Percentiles rank a stretch among this genome's conserved stretches.
phyloP scores from a whole-genome alignment of 2,888 invertebrate species.

The Perdita meconis region DNA sequence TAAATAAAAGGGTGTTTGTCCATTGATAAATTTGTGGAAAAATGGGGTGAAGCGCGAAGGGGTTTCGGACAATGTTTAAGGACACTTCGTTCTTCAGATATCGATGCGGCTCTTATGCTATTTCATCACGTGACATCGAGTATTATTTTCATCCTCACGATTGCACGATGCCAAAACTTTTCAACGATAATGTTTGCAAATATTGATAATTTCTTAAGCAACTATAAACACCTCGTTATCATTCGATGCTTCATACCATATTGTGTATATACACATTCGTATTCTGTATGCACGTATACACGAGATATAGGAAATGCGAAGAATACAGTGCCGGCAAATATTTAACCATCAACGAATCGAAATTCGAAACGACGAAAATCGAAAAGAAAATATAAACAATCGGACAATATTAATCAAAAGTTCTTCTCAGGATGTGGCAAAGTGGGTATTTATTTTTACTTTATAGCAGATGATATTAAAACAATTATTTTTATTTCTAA shows the following conservation, averaged over 20 bases:
- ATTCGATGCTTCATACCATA: not conserved
- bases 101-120: not conserved
- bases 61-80: no score
- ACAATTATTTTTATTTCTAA: no score
- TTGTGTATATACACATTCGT: no score
- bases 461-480: no score
- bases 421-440: no score
- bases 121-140: not conserved
- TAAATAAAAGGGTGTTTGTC: not conserved
- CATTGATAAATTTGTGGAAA: not conserved
- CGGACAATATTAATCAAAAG: not conserved
- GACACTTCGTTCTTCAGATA: not conserved
- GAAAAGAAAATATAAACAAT: not conserved
- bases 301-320: not conserved
- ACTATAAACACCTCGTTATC: not conserved
- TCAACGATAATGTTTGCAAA: conserved; percentile 1
- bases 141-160: not conserved
- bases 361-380: not conserved
- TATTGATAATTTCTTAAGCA: conserved; percentile 2
- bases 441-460: no score
- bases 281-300: not conserved
- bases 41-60: no score
- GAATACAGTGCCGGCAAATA: not conserved
- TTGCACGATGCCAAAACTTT: not conserved
- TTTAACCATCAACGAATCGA: not conserved